Base-by-base conservation (phyloP, 2,888 invertebrate genomes). In the Endomychus coccineus region DNA sequence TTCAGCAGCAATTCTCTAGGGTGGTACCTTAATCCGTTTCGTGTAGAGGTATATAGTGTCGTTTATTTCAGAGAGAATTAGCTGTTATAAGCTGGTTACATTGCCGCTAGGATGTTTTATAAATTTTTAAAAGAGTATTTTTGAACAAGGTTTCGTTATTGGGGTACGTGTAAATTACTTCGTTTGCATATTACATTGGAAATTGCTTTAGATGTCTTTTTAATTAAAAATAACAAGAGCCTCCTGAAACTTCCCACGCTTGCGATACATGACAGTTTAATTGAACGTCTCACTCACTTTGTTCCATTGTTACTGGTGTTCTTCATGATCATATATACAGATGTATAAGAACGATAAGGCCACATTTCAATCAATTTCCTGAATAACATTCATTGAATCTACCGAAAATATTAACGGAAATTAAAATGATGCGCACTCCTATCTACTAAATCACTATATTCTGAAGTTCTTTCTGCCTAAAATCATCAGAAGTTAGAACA, bases 1-100 rank as follows among this genome's bases (percentile, higher is more conserved):
- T 53, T 52, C 48, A 49, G 45, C 48, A 49, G 45, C 50, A 48
- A 50, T 49, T 49, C 54, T 52, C 54, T 39, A 44, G 55, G 55
- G 54, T 52, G 49, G 50, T 50, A 44, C 48, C 51, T 50, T 55
- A 53, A 56, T 53, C 54, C 50, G 43, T 38, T 47, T 41, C 46
- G 39, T 43, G 50, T 48, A 46, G 51, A 27, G 34, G 38, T 27
- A 28, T 15, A 28, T 10, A 33, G 21, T 23, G 22, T 25, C n/a
- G 14, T 38, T 38, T 27, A 34, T 33, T 38, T 15, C 33, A 19
- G 33, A 27, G 38, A 28, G 28, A 37, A 37, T 37, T 38, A 33
- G 33, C 33, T 27, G 28, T 38, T 38, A 21, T 34, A 15, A 39
- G 34, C 34, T 21, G 15, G 30, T 34, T 39, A 39, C 30, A 39